Percentiles rank a stretch among this genome's conserved stretches.
phyloP scores from a whole-genome alignment of 2,797 vertebrate species.

The Neosilurus mollespiculum region DNA sequence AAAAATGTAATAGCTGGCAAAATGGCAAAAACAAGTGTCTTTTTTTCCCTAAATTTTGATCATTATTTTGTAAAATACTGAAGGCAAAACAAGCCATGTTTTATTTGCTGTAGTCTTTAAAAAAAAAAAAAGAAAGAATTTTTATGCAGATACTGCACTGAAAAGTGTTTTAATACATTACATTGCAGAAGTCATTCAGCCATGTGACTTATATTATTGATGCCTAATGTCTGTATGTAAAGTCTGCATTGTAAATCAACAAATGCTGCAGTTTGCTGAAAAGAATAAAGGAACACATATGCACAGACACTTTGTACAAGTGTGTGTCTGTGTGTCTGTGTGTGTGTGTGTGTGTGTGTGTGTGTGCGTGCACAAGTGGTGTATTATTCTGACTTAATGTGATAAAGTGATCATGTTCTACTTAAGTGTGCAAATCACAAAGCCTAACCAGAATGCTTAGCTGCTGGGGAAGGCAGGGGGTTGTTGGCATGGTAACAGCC shows the following conservation, averaged over 20 bases:
- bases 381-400: constrained; percentile 47
- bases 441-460: constrained; percentile 40
- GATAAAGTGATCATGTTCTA: constrained; percentile 51
- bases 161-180: neutral
- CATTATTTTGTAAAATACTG: neutral
- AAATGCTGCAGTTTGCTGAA: neutral
- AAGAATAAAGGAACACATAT: neutral
- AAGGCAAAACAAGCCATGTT: neutral
- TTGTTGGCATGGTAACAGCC: constrained; percentile 52
- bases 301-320: no score
- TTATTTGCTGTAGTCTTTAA: neutral
- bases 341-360: neutral
- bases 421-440: constrained; percentile 45
- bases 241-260: neutral
- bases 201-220: neutral
- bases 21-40: neutral
- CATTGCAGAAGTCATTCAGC: neutral
- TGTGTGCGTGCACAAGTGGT: neutral
- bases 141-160: neutral
- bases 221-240: neutral
- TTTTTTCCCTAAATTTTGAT: neutral
- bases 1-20: neutral
- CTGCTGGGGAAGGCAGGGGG: constrained; percentile 41
- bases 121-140: neutral
- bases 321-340: neutral